Conservation (phyloP, 2,797 vertebrate species). For the Anableps anableps region DNA sequence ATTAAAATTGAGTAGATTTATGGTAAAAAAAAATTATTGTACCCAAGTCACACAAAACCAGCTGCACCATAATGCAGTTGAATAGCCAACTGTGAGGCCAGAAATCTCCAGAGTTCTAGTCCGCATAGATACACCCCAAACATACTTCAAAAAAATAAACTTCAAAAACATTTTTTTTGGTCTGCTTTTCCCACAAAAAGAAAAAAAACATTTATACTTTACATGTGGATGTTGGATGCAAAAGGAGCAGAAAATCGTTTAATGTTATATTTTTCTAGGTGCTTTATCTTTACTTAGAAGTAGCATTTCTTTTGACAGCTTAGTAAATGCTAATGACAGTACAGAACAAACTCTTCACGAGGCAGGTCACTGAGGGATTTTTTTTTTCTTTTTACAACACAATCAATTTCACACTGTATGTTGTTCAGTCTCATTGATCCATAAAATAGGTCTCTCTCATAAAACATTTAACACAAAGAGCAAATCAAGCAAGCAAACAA, state of each 20-base stretch:
- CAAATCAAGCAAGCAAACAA: not conserved
- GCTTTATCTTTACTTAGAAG: constrained; percentile 18
- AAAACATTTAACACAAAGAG: constrained; percentile 7
- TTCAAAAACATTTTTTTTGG: not conserved
- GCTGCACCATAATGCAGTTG: not conserved
- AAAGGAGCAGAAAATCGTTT: not conserved
- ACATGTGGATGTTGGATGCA: not conserved
- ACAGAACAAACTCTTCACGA: not conserved
- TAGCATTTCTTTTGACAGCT: constrained; percentile 6
- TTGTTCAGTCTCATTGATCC: constrained; percentile 20
- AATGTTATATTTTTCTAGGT: constrained; percentile 13
- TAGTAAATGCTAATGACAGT: constrained; percentile 6
- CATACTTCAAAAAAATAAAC: not conserved
- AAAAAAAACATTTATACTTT: not conserved
- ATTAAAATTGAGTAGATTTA: not conserved
- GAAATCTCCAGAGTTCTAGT: not conserved
- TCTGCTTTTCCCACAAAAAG: not conserved
- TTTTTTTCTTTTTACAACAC: not conserved
- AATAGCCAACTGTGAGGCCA: no score
- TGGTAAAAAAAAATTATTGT: not conserved
- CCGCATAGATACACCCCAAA: not conserved
- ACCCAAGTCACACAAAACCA: not conserved
- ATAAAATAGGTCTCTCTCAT: constrained; percentile 16
- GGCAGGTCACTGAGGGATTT: not conserved
- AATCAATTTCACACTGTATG: not conserved